Percentiles rank a stretch among this genome's conserved stretches.
Evolutionary conservation across 2,797 vertebrate species (phyloP).

Genomic region (Delichon dasypus): DNA sequence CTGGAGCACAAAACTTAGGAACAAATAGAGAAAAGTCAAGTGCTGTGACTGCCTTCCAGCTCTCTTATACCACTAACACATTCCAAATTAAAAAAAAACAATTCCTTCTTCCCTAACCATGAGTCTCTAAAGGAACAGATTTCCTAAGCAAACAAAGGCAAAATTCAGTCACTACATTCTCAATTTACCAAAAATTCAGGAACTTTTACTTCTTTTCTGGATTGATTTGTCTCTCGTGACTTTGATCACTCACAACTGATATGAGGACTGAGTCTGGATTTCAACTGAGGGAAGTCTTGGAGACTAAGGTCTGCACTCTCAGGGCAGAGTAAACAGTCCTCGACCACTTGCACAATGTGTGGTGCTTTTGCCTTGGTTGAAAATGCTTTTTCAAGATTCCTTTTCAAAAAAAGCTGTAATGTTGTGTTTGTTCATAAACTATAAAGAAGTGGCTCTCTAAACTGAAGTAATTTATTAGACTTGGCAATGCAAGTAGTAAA

Average conservation of each 20-base stretch:
- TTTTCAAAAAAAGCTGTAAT: background rate
- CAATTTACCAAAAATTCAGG: background rate
- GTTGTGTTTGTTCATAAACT: background rate
- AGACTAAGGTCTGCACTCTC: background rate
- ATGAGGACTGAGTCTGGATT: background rate
- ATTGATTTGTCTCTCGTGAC: background rate
- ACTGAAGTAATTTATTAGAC: background rate
- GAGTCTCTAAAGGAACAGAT: background rate
- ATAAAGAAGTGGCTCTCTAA: background rate
- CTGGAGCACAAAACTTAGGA: background rate
- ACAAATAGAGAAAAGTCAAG: background rate
- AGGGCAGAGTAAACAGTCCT: background rate
- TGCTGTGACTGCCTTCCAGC: background rate
- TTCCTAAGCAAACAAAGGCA: background rate
- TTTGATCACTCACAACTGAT: background rate
- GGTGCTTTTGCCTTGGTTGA: background rate
- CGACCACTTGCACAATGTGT: fast-evolving
- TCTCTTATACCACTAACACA: background rate
- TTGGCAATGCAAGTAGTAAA: background rate
- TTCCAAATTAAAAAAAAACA: background rate
- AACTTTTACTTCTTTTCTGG: background rate
- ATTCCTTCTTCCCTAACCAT: background rate
- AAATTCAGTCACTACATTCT: background rate
- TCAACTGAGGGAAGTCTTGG: background rate
- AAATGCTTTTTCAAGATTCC: background rate